Evolutionary conservation across 1,140 invertebrate species (phyloP), one percentile per base, ranked within the genome.

Genomic region (Lysiphlebus fabarum): DNA sequence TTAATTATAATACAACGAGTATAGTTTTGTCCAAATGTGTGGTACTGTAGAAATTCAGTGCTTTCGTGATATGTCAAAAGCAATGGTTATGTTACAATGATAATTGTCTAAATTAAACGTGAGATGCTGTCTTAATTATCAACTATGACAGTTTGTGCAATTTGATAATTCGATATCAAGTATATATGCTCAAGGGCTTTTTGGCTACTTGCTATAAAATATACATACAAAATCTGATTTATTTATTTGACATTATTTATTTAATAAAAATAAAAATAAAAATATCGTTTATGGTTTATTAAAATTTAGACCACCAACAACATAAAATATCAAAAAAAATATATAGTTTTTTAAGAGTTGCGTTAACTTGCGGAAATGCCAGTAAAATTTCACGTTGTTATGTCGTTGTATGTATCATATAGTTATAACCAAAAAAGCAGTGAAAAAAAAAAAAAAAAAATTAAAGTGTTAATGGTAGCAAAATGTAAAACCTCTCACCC

Each of bases 391-490:
- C n/a, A n/a, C n/a, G n/a, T n/a, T n/a, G n/a, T n/a, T n/a, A n/a
- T n/a, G n/a, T n/a, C n/a, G n/a, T 72, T 70, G 66, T 63, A 61
- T 48, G 12, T 36, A n/a, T 51, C 49, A 33, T 37, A 33, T 51
- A 37, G 49, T 51, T n/a, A n/a, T n/a, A 26, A 26, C 17, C 17
- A 4, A 26, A 4, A 55, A 42, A 40, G 44, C 48, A 14, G 59
- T 58, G n/a, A n/a, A 26, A 4, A 69, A 67, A 61, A 68, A 69
- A 72, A 66, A 65, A 65, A 68, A 64, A 62, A 67, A 70, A 72
- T 73, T 73, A 76, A 73, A 76, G 71, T 67, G 70, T 69, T 76
- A 74, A 75, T 76, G 74, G 70, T 71, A 69, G 70, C 67, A 65
- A 53, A 65, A 67, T 62, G 58, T 44, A 58, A 53, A 58, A 4